Conservation (phyloP, 2,797 vertebrate genomes). For the Onychomys torridus region DNA sequence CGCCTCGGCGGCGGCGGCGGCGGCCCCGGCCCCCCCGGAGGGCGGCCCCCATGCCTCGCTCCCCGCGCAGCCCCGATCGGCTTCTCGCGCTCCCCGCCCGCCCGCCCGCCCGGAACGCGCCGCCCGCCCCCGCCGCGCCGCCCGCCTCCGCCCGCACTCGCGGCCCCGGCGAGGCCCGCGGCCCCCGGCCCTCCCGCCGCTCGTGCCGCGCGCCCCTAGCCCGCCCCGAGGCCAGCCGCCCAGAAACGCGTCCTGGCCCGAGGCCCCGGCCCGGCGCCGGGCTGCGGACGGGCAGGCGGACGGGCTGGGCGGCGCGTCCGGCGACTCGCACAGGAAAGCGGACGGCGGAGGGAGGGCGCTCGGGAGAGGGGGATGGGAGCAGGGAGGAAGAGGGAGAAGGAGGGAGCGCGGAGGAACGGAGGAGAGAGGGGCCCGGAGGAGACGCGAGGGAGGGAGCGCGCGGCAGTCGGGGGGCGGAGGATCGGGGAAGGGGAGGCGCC, state of each 20-base stretch:
- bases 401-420: slow-evolving; percentile 73
- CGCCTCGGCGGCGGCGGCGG: slow-evolving; percentile 68
- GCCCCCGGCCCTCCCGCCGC: slow-evolving; percentile 40
- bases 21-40: slow-evolving; percentile 72
- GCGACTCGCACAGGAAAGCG: slow-evolving; percentile 71
- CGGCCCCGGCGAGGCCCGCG: slow-evolving; percentile 53
- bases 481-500: slow-evolving; percentile 63
- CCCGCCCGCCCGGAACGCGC: neutral
- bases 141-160: slow-evolving; percentile 65
- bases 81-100: neutral
- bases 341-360: slow-evolving; percentile 75
- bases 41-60: slow-evolving; percentile 70
- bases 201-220: slow-evolving; percentile 41
- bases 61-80: slow-evolving; percentile 40
- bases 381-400: slow-evolving; percentile 80
- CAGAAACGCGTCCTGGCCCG: slow-evolving; percentile 49
- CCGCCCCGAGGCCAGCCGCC: slow-evolving; percentile 14
- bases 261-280: slow-evolving; percentile 66
- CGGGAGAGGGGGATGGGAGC: slow-evolving; percentile 80
- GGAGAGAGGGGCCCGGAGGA: slow-evolving; percentile 73
- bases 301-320: slow-evolving; percentile 77
- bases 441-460: slow-evolving; percentile 74
- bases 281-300: slow-evolving; percentile 73
- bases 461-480: slow-evolving; percentile 56
- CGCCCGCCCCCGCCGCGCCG: slow-evolving; percentile 52